Conservation (phyloP, 2,888 invertebrate genomes). For the Fragum sueziense region DNA sequence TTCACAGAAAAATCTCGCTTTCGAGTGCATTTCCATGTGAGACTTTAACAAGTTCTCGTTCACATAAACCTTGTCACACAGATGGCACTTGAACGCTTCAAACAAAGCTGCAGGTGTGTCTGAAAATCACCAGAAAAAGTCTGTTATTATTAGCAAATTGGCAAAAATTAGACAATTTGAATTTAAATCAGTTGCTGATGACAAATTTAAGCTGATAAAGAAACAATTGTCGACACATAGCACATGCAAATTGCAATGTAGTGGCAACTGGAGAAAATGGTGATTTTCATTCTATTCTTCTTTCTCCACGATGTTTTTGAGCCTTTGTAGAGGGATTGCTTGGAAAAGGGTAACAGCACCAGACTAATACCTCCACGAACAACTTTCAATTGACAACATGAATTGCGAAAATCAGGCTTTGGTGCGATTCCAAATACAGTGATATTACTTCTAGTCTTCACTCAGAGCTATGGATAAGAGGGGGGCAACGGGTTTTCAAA, state of each 20-base stretch:
- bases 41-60: not conserved
- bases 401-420: too few relatives aligned
- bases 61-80: not conserved
- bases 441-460: too few relatives aligned
- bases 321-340: not conserved
- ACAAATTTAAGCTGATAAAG: not conserved
- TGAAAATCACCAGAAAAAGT: not conserved
- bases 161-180: not conserved
- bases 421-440: too few relatives aligned
- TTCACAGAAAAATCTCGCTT: not conserved
- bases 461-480: too few relatives aligned
- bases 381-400: too few relatives aligned
- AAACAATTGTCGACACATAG: too few relatives aligned
- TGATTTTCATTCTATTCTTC: not conserved
- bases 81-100: not conserved
- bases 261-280: constrained; percentile 1
- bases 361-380: too few relatives aligned
- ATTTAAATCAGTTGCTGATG: not conserved
- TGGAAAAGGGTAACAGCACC: not conserved
- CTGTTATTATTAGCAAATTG: too few relatives aligned
- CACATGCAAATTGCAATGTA: too few relatives aligned
- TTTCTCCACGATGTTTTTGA: not conserved
- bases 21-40: not conserved
- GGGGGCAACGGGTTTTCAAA: too few relatives aligned
- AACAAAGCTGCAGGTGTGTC: not conserved